Conservation (phyloP, 2,888 invertebrate genomes). For the Chrysina gloriosa region DNA sequence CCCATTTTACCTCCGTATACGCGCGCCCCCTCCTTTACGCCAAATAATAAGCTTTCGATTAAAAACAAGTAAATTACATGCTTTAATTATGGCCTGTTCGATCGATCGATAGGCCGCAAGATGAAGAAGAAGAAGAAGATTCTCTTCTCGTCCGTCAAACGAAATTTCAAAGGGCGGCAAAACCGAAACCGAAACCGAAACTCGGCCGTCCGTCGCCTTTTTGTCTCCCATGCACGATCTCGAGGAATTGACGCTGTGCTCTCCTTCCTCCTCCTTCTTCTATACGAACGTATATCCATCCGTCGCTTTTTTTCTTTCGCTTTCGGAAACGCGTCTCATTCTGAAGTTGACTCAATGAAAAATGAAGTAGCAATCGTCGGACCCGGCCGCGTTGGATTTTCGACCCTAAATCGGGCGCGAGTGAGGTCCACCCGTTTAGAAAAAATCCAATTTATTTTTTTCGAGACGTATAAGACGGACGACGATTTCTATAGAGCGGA, state of each 20-base stretch:
- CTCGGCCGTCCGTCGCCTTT: conserved; percentile 50
- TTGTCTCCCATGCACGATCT: conserved; percentile 23
- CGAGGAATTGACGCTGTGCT: not conserved
- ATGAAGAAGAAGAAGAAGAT: no score
- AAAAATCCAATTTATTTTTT: conserved; percentile 63
- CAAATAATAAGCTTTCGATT: no score
- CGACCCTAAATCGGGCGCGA: conserved; percentile 43
- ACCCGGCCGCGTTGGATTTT: conserved; percentile 43
- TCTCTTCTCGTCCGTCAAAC: not conserved
- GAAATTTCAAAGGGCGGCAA: conserved; percentile 49
- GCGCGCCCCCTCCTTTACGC: no score
- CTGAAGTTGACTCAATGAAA: conserved; percentile 60
- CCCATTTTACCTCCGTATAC: no score
- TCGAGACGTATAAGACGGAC: conserved; percentile 32
- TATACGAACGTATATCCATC: not conserved
- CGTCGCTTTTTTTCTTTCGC: not conserved
- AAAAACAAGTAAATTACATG: conserved; percentile 43
- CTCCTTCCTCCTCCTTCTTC: not conserved
- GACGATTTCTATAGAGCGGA: conserved; percentile 40
- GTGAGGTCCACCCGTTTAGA: conserved; percentile 49
- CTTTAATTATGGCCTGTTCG: conserved; percentile 33
- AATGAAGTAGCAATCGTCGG: conserved; percentile 60
- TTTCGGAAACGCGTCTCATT: conserved; percentile 44
- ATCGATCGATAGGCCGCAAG: not conserved
- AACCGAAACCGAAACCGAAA: conserved; percentile 45